Evolutionary conservation across 2,797 vertebrate genomes (phyloP).

Genomic region (Urophycis tenuis): DNA sequence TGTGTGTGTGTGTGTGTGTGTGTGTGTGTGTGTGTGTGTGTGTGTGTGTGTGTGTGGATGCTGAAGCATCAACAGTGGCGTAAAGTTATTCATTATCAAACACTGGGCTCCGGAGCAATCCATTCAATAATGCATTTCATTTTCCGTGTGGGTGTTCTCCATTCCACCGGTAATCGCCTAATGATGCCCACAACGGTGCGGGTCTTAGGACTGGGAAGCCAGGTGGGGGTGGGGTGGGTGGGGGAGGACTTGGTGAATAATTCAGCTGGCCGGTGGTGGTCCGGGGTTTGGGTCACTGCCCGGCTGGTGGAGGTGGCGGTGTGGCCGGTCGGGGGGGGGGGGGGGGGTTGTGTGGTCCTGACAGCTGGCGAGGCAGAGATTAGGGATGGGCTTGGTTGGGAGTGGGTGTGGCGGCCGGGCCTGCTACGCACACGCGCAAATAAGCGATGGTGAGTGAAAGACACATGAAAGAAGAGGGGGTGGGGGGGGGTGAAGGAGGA

Average conservation of each 20-base stretch:
- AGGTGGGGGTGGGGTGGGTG: background rate
- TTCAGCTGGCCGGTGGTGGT: slow-evolving; percentile 40
- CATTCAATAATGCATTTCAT: too few relatives aligned
- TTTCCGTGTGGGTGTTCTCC: background rate
- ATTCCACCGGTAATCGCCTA: background rate
- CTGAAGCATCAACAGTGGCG: too few relatives aligned
- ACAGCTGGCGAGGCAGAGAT: slow-evolving; percentile 70
- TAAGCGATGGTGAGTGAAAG: background rate
- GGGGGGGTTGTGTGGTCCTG: slow-evolving; percentile 56
- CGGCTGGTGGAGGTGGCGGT: slow-evolving; percentile 39
- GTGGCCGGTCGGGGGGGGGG: slow-evolving; percentile 32
- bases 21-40: too few relatives aligned
- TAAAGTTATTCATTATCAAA: background rate
- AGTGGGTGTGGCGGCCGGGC: slow-evolving; percentile 34
- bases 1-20: too few relatives aligned
- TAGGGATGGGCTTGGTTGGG: slow-evolving; percentile 51
- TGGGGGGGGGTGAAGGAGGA: background rate
- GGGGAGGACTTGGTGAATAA: slow-evolving; percentile 42
- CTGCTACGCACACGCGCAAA: background rate
- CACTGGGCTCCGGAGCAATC: too few relatives aligned
- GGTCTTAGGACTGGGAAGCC: background rate
- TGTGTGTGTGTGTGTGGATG: background rate
- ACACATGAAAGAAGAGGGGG: background rate
- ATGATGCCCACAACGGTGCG: background rate
- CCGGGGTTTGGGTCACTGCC: slow-evolving; percentile 23